Evolutionary conservation across 2,113 vertebrate species (phyloP).

Genomic region (Psettodes erumei): DNA sequence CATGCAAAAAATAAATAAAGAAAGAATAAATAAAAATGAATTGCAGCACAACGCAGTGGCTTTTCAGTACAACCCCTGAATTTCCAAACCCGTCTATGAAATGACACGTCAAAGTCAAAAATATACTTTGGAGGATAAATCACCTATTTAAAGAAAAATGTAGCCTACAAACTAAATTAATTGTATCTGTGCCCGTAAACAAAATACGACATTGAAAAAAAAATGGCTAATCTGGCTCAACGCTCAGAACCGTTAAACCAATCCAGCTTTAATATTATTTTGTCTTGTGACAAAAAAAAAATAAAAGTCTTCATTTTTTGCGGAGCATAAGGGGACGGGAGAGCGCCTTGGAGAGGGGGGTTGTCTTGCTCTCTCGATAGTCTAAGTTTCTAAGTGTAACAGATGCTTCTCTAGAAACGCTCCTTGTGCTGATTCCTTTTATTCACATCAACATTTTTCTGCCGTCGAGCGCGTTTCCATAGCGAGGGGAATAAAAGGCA

Average conservation of each 20-base stretch:
- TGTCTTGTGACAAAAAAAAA: conserved; percentile 48
- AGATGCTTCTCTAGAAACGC: conserved; percentile 96
- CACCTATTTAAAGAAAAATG: not conserved
- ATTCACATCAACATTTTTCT: conserved; percentile 95
- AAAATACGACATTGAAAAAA: not conserved
- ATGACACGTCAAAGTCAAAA: conserved; percentile 12
- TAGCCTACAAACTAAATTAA: not conserved
- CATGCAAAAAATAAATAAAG: not conserved
- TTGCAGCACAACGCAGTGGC: not conserved
- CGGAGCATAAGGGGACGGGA: conserved; percentile 44
- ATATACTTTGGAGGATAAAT: conserved; percentile 18
- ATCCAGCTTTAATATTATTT: conserved; percentile 1
- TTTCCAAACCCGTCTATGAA: conserved; percentile 27
- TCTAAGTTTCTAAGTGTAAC: conserved; percentile 99
- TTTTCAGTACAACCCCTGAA: conserved; percentile 3
- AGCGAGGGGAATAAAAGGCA: conserved; percentile 98
- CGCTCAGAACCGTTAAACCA: not conserved
- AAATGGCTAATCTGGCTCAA: not conserved
- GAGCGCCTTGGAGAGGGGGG: conserved; percentile 62
- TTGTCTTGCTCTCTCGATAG: conserved; percentile 90
- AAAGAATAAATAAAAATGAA: not conserved
- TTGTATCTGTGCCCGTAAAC: not conserved
- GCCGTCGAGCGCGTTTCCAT: conserved; percentile 98
- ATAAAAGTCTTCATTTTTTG: conserved; percentile 48
- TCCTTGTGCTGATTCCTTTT: conserved; percentile 94